These are phyloP conservation scores for Vandiemenella viatica DNA, from an alignment of 2,888 invertebrate species.

Conservation along the genomic window DNA sequence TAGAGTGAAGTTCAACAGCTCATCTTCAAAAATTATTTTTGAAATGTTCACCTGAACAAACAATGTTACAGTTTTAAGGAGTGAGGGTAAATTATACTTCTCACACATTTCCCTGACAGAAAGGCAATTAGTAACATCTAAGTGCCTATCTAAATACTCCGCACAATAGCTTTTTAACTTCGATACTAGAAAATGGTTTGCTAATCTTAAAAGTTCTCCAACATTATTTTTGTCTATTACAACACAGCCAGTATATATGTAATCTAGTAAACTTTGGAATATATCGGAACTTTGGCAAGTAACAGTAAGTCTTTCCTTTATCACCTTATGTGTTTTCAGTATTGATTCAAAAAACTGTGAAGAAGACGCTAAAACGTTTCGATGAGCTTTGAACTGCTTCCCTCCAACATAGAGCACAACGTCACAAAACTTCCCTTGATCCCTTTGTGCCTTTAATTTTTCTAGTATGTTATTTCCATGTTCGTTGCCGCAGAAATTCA, in stretches of 20 bases:
- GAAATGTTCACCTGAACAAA: slow-evolving; percentile 37
- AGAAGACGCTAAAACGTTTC: slow-evolving; percentile 44
- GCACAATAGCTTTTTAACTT: slow-evolving; percentile 46
- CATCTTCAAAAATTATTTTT: slow-evolving; percentile 37
- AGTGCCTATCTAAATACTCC: slow-evolving; percentile 43
- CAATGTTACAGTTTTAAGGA: slow-evolving; percentile 38
- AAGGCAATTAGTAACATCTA: slow-evolving; percentile 45
- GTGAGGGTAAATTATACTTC: slow-evolving; percentile 38
- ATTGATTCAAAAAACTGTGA: slow-evolving; percentile 49
- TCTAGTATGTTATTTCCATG: slow-evolving; percentile 29
- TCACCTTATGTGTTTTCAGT: slow-evolving; percentile 36
- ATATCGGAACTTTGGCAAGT: slow-evolving; percentile 40
- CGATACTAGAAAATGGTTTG: slow-evolving; percentile 44
- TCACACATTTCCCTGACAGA: slow-evolving; percentile 42
- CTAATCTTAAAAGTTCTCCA: slow-evolving; percentile 41
- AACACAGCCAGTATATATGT: slow-evolving; percentile 45
- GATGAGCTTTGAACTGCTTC: slow-evolving; percentile 40
- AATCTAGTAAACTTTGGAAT: slow-evolving; percentile 42
- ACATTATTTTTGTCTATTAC: slow-evolving; percentile 43
- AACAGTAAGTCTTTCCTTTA: slow-evolving; percentile 37
- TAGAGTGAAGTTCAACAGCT: slow-evolving; percentile 34
- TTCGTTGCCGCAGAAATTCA: slow-evolving; percentile 29
- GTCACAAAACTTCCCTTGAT: slow-evolving; percentile 42
- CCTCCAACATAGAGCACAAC: slow-evolving; percentile 42
- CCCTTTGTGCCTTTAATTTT: slow-evolving; percentile 33